These are phyloP conservation scores for Hemibagrus guttatus DNA, from an alignment of 2,797 vertebrate species.

Conservation along the genomic window DNA sequence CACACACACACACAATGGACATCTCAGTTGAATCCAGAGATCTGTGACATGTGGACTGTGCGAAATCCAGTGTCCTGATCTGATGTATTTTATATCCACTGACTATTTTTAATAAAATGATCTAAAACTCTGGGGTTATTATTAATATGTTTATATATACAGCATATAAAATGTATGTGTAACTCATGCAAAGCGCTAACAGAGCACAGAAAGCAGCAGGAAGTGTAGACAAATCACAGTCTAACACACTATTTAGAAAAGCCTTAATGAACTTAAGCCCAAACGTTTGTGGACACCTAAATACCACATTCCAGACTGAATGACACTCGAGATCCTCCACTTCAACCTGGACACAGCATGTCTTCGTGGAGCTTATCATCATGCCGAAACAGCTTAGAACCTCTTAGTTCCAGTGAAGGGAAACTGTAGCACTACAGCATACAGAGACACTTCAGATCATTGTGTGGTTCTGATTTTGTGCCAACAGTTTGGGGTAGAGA, in stretches of 20 bases:
- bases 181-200: not conserved
- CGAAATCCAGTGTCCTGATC: not conserved
- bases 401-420: not conserved
- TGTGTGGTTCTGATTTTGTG: not conserved
- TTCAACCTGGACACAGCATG: not conserved
- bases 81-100: conserved; percentile 16
- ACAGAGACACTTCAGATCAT: not conserved
- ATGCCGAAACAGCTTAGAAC: not conserved
- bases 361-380: not conserved
- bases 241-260: not conserved
- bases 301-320: not conserved
- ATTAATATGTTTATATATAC: not conserved
- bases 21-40: not conserved
- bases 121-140: not conserved
- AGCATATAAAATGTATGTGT: not conserved
- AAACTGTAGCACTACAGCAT: not conserved
- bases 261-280: not conserved
- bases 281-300: not conserved
- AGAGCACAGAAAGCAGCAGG: not conserved
- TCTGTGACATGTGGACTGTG: not conserved
- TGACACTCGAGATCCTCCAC: not conserved
- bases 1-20: not conserved
- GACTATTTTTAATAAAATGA: conserved; percentile 20
- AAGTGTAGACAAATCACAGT: not conserved
- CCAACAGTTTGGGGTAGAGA: not conserved